A percentile compares a stretch with the other conserved stretches of the same genome.
Evolutionary conservation across 1,140 invertebrate species (phyloP).

Genomic region (Magallana ariakensis): DNA sequence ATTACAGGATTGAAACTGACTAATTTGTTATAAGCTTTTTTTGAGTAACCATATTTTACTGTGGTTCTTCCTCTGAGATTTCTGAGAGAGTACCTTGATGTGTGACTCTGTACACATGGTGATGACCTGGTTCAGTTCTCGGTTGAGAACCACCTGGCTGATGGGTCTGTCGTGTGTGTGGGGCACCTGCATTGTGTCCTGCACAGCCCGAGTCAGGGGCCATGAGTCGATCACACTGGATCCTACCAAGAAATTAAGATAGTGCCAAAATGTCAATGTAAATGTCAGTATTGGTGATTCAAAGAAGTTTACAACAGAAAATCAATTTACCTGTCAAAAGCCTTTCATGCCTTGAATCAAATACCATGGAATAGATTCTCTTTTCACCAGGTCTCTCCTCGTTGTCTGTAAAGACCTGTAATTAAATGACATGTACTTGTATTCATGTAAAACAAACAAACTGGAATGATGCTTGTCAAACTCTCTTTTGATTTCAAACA

Average conservation of each 20-base stretch:
- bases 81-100: slow-evolving; percentile 67
- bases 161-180: slow-evolving; percentile 78
- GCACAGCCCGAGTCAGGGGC: slow-evolving; percentile 77
- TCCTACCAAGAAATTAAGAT: slow-evolving; percentile 64
- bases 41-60: no score
- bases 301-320: no score
- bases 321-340: slow-evolving; percentile 73
- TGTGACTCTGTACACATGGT: slow-evolving; percentile 77
- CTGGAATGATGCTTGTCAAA: background rate
- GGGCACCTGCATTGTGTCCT: slow-evolving; percentile 78
- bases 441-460: background rate
- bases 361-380: slow-evolving; percentile 77
- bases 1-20: no score
- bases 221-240: slow-evolving; percentile 78
- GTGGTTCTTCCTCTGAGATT: no score
- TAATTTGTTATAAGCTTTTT: no score
- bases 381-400: slow-evolving; percentile 78
- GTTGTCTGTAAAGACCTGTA: slow-evolving; percentile 78
- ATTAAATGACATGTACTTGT: background rate
- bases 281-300: no score
- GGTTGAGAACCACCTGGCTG: slow-evolving; percentile 74
- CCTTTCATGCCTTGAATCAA: slow-evolving; percentile 77
- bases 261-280: background rate
- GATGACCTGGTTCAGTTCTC: slow-evolving; percentile 75
- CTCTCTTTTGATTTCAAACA: background rate